Conservation (phyloP, 2,888 invertebrate genomes). For the Ametastegia equiseti region DNA sequence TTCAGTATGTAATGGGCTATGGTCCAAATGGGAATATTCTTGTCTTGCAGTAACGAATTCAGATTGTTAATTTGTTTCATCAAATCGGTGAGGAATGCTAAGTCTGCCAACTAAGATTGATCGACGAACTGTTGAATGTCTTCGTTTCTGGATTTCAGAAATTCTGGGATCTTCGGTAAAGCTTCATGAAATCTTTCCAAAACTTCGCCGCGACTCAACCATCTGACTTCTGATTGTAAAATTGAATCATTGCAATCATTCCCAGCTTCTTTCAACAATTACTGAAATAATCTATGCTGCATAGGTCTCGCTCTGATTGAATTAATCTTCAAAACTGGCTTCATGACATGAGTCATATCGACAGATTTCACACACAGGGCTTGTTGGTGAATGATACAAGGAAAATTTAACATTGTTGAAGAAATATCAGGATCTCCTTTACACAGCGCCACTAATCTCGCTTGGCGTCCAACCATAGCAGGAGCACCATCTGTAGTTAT, state of each 20-base stretch:
- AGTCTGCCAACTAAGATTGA: not conserved
- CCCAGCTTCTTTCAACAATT: not conserved
- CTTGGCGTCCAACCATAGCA: not conserved
- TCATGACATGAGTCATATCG: conserved; percentile 51
- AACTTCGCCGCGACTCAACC: not conserved
- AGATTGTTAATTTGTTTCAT: no score
- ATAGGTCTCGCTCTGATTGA: conserved; percentile 58
- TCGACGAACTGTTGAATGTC: not conserved
- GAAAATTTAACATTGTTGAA: conserved; percentile 52
- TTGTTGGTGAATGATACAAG: conserved; percentile 61
- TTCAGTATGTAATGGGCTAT: no score
- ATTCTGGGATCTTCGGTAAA: not conserved
- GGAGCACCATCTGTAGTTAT: not conserved
- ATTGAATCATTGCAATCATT: not conserved
- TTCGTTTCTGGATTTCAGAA: not conserved
- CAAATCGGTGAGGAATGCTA: not conserved
- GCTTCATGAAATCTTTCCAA: not conserved
- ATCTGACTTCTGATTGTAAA: not conserved
- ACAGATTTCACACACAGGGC: conserved; percentile 57
- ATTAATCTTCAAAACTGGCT: conserved; percentile 54
- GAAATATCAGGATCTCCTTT: not conserved
- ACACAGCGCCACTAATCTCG: not conserved
- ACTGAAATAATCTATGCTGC: conserved; percentile 60
- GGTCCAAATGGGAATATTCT: no score
- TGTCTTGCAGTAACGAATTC: not conserved